Conservation (phyloP, 2,113 vertebrate species). For the Holacanthus passer region DNA sequence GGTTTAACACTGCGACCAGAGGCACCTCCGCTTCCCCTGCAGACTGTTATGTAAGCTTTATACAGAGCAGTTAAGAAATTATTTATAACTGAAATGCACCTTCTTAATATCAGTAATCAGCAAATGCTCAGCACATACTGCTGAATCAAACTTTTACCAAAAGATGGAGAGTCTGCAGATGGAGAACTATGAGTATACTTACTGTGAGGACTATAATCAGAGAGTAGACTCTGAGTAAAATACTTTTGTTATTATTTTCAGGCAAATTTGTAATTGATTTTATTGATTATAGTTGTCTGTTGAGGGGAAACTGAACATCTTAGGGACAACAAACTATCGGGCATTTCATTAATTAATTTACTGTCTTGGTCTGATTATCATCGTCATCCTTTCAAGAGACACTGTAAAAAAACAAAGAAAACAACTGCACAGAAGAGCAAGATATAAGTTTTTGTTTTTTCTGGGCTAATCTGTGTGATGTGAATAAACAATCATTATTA, state of each 20-base stretch:
- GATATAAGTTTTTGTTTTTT: no score
- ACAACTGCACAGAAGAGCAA: no score
- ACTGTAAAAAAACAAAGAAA: no score
- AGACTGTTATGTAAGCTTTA: constrained; percentile 37
- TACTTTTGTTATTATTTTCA: neutral
- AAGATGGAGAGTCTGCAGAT: neutral
- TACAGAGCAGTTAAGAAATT: constrained; percentile 24
- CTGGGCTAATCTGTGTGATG: no score
- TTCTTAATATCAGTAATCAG: constrained; percentile 40
- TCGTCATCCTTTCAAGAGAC: neutral
- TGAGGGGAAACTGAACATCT: neutral
- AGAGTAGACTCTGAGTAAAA: constrained; percentile 2
- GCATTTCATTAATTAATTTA: neutral
- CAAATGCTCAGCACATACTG: constrained; percentile 15
- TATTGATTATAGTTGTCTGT: neutral
- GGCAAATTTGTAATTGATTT: neutral
- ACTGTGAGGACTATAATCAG: no score
- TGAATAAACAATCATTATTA: neutral
- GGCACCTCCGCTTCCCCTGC: constrained; percentile 22
- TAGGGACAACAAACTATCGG: no score
- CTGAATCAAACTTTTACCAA: constrained; percentile 22
- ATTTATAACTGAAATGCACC: constrained; percentile 51
- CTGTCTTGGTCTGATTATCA: neutral
- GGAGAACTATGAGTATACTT: neutral
- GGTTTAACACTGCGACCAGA: constrained; percentile 28